Evolutionary conservation across 2,888 invertebrate genomes (phyloP), one percentile per base, ranked within the genome.

Genomic region (Hipparchia sbordonii): DNA sequence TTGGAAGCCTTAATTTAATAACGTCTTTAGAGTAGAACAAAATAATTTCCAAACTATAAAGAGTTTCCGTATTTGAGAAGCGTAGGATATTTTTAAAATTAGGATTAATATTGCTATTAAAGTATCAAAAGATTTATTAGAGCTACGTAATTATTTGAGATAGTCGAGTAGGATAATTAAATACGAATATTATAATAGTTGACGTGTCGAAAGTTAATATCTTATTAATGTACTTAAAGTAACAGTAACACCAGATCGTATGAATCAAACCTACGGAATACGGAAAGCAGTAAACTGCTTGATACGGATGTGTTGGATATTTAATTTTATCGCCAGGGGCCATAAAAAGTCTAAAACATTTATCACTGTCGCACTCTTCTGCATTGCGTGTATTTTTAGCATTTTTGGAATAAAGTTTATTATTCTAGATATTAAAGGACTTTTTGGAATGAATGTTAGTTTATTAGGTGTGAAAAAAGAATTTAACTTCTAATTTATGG

Each of bases 81-180:
- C 78, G 78, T 80, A 79, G 80, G 74, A 81, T 82, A 79, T 79
- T 79, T 80, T 79, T 74, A 81, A 79, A 77, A 63, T 77, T 82
- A 77, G 78, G 65, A 33, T 72, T 75, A 74, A 72, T 73, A 82
- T 81, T 80, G 80, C 81, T 85, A 85, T 87, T 85, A 85, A 89
- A 84, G 84, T 91, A 90, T 91, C 89, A 87, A 86, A 91, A 88
- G 81, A 88, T 90, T 89, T 90, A 91, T 89, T 90, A 91, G 89
- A 85, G 73, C 88, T 88, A 89, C 87, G 85, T 88, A 86, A 85
- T 76, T 82, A 86, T 86, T 87, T 83, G 85, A 84, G 78, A 79
- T 91, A 90, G 88, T 85, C 81, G 80, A 81, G 88, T 92, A 91
- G 89, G 85, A 80, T 85, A 85, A 79, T 87, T 86, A 87, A 78